Evolutionary conservation across 2,888 invertebrate species (phyloP).

Genomic region (Lycia hirtaria): DNA sequence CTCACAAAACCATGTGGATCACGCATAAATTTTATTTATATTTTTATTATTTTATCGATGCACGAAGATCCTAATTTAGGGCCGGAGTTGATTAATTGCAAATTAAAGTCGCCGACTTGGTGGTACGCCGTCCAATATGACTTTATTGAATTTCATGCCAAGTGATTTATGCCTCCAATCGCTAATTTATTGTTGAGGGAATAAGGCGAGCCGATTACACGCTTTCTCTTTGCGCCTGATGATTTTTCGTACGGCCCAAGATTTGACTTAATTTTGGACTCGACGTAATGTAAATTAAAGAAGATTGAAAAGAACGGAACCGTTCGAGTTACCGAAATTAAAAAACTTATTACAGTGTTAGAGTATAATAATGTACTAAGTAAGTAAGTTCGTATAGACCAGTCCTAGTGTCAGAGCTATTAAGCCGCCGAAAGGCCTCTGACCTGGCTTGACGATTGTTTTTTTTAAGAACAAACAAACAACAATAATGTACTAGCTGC

Average conservation of each 20-base stretch:
- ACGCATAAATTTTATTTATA: slow-evolving; percentile 39
- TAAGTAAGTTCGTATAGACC: no score
- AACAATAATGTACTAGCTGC: no score
- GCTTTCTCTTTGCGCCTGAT: slow-evolving; percentile 39
- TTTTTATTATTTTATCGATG: slow-evolving; percentile 48
- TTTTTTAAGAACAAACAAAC: no score
- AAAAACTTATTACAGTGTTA: no score
- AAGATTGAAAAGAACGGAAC: no score
- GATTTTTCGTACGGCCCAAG: background rate
- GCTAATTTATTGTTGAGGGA: slow-evolving; percentile 71
- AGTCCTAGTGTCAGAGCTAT: no score
- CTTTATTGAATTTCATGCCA: slow-evolving; percentile 83
- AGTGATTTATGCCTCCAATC: slow-evolving; percentile 76
- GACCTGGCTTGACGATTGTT: no score
- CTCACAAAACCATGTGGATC: slow-evolving; percentile 22
- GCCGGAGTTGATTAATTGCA: slow-evolving; percentile 79
- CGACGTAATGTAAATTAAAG: background rate
- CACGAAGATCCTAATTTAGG: slow-evolving; percentile 77
- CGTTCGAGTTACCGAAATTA: no score
- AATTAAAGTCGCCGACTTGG: slow-evolving; percentile 79
- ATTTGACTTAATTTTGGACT: background rate
- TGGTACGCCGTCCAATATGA: slow-evolving; percentile 75
- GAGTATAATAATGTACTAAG: no score
- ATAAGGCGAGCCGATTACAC: slow-evolving; percentile 53
- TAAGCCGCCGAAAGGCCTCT: no score